Conservation (phyloP, 2,888 invertebrate species). For the Drosophila fungiperda region DNA sequence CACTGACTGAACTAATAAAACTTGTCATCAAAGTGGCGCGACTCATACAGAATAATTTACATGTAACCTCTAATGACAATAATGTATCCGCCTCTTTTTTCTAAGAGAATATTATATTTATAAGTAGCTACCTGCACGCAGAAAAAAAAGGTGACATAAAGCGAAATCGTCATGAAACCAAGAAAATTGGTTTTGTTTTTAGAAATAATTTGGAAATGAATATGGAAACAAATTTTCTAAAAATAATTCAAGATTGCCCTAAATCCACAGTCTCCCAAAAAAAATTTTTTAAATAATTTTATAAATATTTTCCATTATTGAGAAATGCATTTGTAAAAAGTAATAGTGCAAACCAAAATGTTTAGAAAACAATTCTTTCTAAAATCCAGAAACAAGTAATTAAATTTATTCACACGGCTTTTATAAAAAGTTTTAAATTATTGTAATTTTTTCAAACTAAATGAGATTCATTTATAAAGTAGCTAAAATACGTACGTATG, state of each 20-base stretch:
- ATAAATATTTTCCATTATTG: neutral
- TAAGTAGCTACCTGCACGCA: neutral
- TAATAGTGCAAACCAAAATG: neutral
- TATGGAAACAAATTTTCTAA: neutral
- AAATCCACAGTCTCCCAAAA: too few species aligned
- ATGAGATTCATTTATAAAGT: too few species aligned
- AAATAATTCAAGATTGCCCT: neutral
- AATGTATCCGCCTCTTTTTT: neutral
- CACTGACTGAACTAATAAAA: constrained; percentile 40
- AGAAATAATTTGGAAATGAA: neutral
- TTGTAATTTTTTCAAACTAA: neutral
- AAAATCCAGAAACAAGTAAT: neutral
- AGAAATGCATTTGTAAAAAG: neutral
- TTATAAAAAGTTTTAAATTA: neutral
- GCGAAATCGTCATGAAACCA: neutral
- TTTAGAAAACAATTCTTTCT: neutral
- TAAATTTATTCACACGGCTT: neutral
- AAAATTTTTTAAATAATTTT: neutral
- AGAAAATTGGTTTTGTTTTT: too few species aligned
- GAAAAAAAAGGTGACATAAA: neutral
- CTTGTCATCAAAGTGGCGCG: constrained; percentile 10
- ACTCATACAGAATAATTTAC: neutral
- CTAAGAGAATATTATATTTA: neutral
- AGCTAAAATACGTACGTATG: too few species aligned
- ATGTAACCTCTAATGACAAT: neutral